These are phyloP conservation scores for Caenorhabditis becei DNA, from an alignment of 2,888 invertebrate species.

Conservation along the genomic window DNA sequence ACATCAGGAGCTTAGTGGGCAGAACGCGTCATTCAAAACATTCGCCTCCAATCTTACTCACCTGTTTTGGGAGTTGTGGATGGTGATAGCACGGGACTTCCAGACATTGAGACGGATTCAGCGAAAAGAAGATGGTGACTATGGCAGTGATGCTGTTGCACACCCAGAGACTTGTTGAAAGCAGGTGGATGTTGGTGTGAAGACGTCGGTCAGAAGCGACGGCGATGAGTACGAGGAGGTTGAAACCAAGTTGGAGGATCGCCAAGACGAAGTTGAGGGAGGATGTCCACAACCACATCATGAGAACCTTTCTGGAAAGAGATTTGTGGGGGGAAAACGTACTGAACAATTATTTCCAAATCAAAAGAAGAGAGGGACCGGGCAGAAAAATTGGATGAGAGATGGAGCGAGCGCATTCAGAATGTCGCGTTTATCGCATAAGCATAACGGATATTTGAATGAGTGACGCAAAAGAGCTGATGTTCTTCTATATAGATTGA, in stretches of 20 bases:
- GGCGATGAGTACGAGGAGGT: slow-evolving; percentile 66
- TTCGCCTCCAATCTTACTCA: slow-evolving; percentile 15
- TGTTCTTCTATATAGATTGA: slow-evolving; percentile 6
- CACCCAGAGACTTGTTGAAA: slow-evolving; percentile 69
- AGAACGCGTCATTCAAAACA: slow-evolving; percentile 17
- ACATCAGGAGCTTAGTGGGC: slow-evolving; percentile 22
- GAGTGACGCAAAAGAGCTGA: slow-evolving; percentile 1
- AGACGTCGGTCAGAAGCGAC: slow-evolving; percentile 65
- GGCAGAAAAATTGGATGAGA: neutral
- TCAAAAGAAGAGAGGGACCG: neutral
- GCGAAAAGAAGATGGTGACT: slow-evolving; percentile 69
- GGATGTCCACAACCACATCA: slow-evolving; percentile 69
- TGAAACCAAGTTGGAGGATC: slow-evolving; percentile 70
- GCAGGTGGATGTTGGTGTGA: slow-evolving; percentile 66
- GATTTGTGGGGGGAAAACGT: neutral
- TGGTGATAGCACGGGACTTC: slow-evolving; percentile 56
- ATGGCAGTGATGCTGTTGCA: slow-evolving; percentile 71
- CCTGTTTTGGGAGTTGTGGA: slow-evolving; percentile 54
- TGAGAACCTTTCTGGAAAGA: slow-evolving; percentile 24
- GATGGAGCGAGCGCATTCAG: slow-evolving; percentile 10
- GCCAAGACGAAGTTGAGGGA: slow-evolving; percentile 70
- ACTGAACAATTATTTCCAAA: neutral
- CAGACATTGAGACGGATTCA: slow-evolving; percentile 61
- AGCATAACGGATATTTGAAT: slow-evolving; percentile 26
- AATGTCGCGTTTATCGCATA: slow-evolving; percentile 12